Base-by-base conservation (phyloP, 2,797 vertebrate genomes). In the Cryptoprocta ferox region DNA sequence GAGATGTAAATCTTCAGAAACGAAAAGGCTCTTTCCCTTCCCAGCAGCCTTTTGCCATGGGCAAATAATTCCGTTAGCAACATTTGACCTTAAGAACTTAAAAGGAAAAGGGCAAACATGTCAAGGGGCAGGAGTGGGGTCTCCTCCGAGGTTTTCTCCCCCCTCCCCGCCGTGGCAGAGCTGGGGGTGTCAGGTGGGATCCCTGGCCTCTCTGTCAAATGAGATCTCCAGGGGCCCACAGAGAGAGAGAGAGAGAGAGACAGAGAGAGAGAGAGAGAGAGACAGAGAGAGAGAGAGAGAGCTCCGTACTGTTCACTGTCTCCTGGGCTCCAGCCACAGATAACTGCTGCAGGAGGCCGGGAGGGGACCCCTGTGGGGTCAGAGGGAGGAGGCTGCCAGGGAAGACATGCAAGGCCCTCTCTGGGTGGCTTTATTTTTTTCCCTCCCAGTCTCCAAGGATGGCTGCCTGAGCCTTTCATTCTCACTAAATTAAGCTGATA, bases 401-500 rank as follows among this genome's bases (percentile, higher is more conserved):
- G 18, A 24, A 48, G 68, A 21, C 13, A 32, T 6, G 2, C 0
- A 9, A 65, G n/a, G 21, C 7, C 63, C 15, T 35, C 26, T 35
- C 14, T 0, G 45, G 45, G 76, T 19, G 75, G 16, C n/a, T 68
- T 65, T 14, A 8, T 24, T 68, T 42, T 75, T 63, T 28, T 2
- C 6, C 56, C 66, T 90, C 79, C 42, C 7, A 18, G 30, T 59
- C 42, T 76, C 66, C 45, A 24, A 86, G 78, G 78, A 89, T 30
- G 86, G 63, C 76, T 63, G 79, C 56, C 53, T 12, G 10, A 82
- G 53, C 32, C 73, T 92, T 88, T 90, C 63, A 86, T 26, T 97
- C 93, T 93, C 82, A 45, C 71, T 73, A 81, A 59, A 95, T 88
- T 73, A 96, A 96, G 79, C 92, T 87, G 90, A 97, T 89, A 91